Percentiles rank a stretch among this genome's conserved stretches.
phyloP scores from a whole-genome alignment of 2,797 vertebrate genomes.

The Syngnathus acus region DNA sequence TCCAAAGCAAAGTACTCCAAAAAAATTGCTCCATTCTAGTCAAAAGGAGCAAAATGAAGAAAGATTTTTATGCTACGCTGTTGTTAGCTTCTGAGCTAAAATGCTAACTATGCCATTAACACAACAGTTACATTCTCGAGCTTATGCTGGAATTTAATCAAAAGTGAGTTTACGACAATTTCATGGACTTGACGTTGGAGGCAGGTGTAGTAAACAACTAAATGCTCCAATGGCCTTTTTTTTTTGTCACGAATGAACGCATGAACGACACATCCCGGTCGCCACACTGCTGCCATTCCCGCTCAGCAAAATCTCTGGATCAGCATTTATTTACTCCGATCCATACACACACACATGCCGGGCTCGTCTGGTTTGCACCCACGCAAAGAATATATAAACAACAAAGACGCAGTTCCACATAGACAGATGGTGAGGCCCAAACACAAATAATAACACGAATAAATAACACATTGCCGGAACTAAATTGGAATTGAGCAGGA shows the following conservation, averaged over 20 bases:
- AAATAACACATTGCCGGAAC: conserved; percentile 23
- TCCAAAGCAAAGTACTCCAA: background rate
- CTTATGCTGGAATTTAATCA: conserved; percentile 7
- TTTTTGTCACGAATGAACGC: conserved; percentile 44
- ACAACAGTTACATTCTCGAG: background rate
- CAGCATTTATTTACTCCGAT: conserved; percentile 68
- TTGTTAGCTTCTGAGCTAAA: background rate
- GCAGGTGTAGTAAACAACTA: conserved; percentile 69
- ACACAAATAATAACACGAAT: conserved; percentile 4
- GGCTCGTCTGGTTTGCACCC: conserved; percentile 57
- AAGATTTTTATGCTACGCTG: background rate
- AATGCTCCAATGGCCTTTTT: conserved; percentile 35
- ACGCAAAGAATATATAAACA: conserved; percentile 45
- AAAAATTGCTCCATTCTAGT: background rate
- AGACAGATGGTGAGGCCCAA: conserved; percentile 28
- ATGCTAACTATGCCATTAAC: background rate
- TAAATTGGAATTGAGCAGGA: conserved; percentile 30
- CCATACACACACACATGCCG: conserved; percentile 51
- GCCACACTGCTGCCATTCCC: conserved; percentile 52
- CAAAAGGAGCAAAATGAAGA: background rate
- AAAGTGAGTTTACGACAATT: conserved; percentile 22
- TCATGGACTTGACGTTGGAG: conserved; percentile 40
- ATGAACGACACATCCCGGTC: conserved; percentile 56
- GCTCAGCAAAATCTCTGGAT: conserved; percentile 32
- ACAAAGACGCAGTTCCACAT: conserved; percentile 33